These are phyloP conservation scores for Sebastes fasciatus DNA, from an alignment of 2,113 vertebrate genomes.

Conservation along the genomic window DNA sequence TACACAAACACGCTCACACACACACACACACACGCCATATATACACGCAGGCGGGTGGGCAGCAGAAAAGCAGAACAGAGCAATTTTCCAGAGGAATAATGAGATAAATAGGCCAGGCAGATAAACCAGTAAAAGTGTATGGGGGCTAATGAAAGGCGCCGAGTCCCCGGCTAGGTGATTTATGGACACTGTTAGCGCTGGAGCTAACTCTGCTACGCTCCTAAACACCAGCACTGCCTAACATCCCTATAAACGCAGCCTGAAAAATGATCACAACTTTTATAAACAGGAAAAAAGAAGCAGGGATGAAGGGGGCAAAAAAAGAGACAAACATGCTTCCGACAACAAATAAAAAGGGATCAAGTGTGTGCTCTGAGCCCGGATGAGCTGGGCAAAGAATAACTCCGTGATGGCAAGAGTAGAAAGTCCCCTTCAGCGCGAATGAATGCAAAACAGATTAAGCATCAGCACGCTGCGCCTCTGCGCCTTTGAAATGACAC, in stretches of 20 bases:
- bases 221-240: conserved; percentile 70
- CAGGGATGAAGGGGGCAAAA: conserved; percentile 47
- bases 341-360: conserved; percentile 78
- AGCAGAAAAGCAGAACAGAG: conserved; percentile 74
- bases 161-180: conserved; percentile 78
- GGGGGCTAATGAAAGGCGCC: conserved; percentile 80
- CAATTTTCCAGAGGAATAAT: conserved; percentile 79
- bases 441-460: conserved; percentile 85
- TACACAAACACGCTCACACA: conserved; percentile 49
- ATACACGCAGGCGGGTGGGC: conserved; percentile 71
- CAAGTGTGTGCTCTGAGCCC: conserved; percentile 71
- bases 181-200: conserved; percentile 77
- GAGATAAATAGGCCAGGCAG: conserved; percentile 80
- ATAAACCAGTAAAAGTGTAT: conserved; percentile 81
- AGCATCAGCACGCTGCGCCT: conserved; percentile 69
- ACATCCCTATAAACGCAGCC: conserved; percentile 69
- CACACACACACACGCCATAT: conserved; percentile 44
- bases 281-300: conserved; percentile 53
- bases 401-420: conserved; percentile 66
- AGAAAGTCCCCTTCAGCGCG: conserved; percentile 76
- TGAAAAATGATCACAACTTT: conserved; percentile 80
- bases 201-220: conserved; percentile 67
- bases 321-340: conserved; percentile 68
- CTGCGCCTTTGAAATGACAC: conserved; percentile 76
- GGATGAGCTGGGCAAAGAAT: conserved; percentile 78